Evolutionary conservation across 64 coral and sea anemone genomes (phyloP), one percentile per base, ranked within the genome.

Genomic region (Stylophora pistillata): DNA sequence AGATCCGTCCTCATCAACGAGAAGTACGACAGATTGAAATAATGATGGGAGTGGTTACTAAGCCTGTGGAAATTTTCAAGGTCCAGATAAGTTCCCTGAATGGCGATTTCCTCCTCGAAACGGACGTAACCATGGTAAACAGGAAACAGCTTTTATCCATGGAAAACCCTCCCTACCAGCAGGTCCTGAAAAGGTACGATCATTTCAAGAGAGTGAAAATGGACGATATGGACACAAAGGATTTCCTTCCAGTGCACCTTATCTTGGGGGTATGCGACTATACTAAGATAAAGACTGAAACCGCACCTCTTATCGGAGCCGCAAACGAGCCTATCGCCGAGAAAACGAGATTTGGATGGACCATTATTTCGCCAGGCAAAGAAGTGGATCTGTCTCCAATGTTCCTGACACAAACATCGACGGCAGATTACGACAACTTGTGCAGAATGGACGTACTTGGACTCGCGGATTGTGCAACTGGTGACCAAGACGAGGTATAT

Each of bases 361-460:
- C 63, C 21, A 94, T 94, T 5, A 70, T 94, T 86, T 89, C 92
- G n/a, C n/a, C n/a, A n/a, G n/a, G n/a, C n/a, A n/a, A n/a, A n/a
- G n/a, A n/a, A n/a, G n/a, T n/a, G n/a, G 77, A 93, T 75, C 21
- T 77, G 17, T 58, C 57, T 10, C 64, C 65, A 30, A 53, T 88
- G 65, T 66, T 65, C 72, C 30, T 83, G 11, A 26, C 91, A 17
- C 71, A 93, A 17, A 84, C 86, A 0, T 74, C 91, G 31, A 74
- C 70, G 53, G 56, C 13, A 55, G 91, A 93, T 55, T 88, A 88
- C 27, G 85, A 93, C 21, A 81, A 88, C 28, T 86, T 93, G 4
- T 89, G 92, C 57, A 55, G 78, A 3, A 32, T 85, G 30, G 89
- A 91, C 57, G 58, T 91, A 14, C 72, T 76, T 9, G 79, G 89